Evolutionary conservation across 2,888 invertebrate species (phyloP), one percentile per base, ranked within the genome.

Genomic region (Creontiades dilutus): DNA sequence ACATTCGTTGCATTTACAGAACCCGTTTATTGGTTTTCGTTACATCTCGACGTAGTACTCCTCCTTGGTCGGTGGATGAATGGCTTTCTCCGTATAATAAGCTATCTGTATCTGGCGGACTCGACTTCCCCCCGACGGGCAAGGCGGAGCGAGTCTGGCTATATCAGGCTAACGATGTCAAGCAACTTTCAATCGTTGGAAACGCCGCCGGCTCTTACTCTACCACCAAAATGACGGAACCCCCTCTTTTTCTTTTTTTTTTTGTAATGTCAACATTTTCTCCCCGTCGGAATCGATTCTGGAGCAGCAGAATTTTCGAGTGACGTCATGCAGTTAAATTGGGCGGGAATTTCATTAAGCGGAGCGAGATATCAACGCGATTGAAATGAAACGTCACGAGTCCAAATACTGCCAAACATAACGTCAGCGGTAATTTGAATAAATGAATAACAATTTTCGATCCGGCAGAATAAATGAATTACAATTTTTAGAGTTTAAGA

Each of bases 111-210:
- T 19, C 61, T 61, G 61, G 61, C 61, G 68, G 68, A 68, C 68
- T 68, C 9, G 68, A 23, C 23, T 68, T 23, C 68, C 23, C n/a
- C n/a, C 57, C 0, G 57, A 57, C n/a, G 57, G n/a, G 37, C 52
- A 52, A 68, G 68, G 61, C 9, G 61, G 61, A 61, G 61, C 61
- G 61, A 19, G 16, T 16, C 68, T 23, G 19, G 12, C 68, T 68
- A 68, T 68, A 68, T 68, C 68, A 68, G 68, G 68, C 68, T 68
- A 68, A 68, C 68, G 68, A 68, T 68, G 68, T 68, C 68, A 68
- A 68, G 68, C 68, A 68, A 68, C 68, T 68, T 68, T 68, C 68
- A 68, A 68, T 68, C 68, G 68, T 23, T 68, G 68, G 68, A 68
- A 68, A 68, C 68, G 68, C 68, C 68, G 23, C 23, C 23, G 23